phyloP scores from a whole-genome alignment of 2,888 invertebrate species.

The Byasa hedistus region DNA sequence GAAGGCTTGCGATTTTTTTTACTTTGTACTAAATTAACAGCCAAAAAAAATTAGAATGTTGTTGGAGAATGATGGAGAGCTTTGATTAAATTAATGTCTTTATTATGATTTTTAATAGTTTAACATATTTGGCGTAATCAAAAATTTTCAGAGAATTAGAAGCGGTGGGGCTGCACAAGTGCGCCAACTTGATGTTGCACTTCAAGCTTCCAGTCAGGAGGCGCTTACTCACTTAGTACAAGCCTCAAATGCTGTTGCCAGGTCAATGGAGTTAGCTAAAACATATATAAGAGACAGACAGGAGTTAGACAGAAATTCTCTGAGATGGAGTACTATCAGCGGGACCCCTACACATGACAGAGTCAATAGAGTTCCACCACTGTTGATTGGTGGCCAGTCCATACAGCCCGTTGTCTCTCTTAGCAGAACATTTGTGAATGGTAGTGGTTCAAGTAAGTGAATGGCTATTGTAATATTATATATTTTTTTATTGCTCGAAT shows the following conservation, averaged over 20 bases:
- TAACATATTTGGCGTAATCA: too few species aligned
- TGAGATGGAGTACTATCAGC: slow-evolving; percentile 59
- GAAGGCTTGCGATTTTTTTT: too few species aligned
- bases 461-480: background rate
- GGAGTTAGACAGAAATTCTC: slow-evolving; percentile 49
- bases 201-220: slow-evolving; percentile 58
- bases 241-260: slow-evolving; percentile 60
- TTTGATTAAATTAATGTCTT: too few species aligned
- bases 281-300: slow-evolving; percentile 49
- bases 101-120: too few species aligned
- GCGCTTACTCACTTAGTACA: slow-evolving; percentile 60
- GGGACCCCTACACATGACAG: slow-evolving; percentile 54
- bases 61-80: too few species aligned
- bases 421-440: slow-evolving; percentile 55
- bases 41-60: too few species aligned
- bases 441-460: slow-evolving; percentile 51
- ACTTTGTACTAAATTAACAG: too few species aligned
- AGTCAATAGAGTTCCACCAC: slow-evolving; percentile 62
- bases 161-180: slow-evolving; percentile 55
- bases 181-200: slow-evolving; percentile 53
- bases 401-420: slow-evolving; percentile 70
- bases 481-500: too few species aligned
- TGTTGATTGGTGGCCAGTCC: slow-evolving; percentile 63
- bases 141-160: slow-evolving; percentile 50
- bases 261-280: slow-evolving; percentile 56